These are phyloP conservation scores for Dryas iulia DNA, from an alignment of 1,140 invertebrate species.

Conservation along the genomic window DNA sequence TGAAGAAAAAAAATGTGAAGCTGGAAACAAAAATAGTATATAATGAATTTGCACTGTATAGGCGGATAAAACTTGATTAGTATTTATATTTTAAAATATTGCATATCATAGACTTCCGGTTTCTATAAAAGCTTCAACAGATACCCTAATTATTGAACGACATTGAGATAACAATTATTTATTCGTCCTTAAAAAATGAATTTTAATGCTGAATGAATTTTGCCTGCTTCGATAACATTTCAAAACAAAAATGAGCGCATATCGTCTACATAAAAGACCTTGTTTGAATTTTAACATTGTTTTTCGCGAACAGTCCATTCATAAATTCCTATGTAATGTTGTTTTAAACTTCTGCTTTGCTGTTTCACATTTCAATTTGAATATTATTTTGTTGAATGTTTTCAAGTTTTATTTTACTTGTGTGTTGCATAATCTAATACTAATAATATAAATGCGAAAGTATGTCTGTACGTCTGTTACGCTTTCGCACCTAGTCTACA, in stretches of 20 bases:
- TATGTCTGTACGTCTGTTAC: no score
- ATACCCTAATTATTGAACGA: not conserved
- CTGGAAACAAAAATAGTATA: no score
- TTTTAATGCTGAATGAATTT: not conserved
- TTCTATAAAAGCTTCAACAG: not conserved
- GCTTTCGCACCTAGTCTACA: no score
- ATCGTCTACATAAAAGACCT: not conserved
- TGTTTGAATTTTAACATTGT: not conserved
- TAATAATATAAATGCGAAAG: no score
- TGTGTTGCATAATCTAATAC: conserved; percentile 10
- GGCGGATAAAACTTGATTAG: no score
- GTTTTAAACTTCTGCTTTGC: not conserved
- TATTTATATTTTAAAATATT: no score
- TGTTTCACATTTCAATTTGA: not conserved
- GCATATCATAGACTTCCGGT: not conserved
- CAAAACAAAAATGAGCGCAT: not conserved
- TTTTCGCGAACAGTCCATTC: not conserved
- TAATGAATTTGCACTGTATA: no score
- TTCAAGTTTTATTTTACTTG: conserved; percentile 9
- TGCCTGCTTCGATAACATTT: not conserved
- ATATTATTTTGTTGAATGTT: not conserved
- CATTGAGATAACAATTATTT: not conserved
- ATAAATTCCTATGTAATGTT: not conserved
- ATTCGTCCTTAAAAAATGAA: not conserved
- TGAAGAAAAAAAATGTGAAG: no score